A percentile compares a stretch with the other conserved stretches of the same genome.
Conservation (phyloP, 37 sponge, comb jelly and placozoan species). For the Halisarca cf. caerulea region DNA sequence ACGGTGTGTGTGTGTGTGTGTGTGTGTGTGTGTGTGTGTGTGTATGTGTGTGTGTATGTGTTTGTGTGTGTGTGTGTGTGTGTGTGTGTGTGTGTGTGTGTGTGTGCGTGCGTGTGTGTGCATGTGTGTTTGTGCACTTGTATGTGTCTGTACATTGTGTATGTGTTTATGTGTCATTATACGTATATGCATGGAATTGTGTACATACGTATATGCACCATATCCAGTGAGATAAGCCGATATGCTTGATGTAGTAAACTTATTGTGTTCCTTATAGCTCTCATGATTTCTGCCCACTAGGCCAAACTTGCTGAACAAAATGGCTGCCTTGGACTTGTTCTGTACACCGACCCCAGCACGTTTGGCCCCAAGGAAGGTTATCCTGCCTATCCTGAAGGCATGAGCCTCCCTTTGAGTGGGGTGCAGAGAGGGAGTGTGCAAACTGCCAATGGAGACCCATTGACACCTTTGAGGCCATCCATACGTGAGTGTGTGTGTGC, state of each 20-base stretch:
- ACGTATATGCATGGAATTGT: too few species aligned
- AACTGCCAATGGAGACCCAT: constrained; percentile 57
- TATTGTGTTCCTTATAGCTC: not conserved
- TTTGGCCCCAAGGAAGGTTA: constrained; percentile 67
- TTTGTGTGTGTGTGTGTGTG: not conserved
- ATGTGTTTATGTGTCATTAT: too few species aligned
- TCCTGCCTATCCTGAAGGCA: constrained; percentile 67
- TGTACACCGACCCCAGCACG: constrained; percentile 88
- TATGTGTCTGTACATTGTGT: too few species aligned
- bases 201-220: too few species aligned
- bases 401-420: constrained; percentile 74
- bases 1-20: too few species aligned
- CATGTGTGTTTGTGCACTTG: not conserved
- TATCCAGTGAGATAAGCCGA: too few species aligned
- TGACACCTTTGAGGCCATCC: constrained; percentile 63
- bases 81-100: not conserved
- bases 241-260: too few species aligned
- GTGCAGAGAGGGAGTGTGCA: constrained; percentile 80
- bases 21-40: not conserved
- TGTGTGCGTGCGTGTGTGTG: not conserved
- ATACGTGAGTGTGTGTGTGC: constrained; percentile 22
- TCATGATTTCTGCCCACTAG: too few species aligned
- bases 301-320: constrained; percentile 72
- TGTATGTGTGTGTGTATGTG: not conserved
- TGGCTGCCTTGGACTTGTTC: constrained; percentile 71